Percentiles rank a stretch among this genome's conserved stretches.
Conservation (phyloP, 2,113 vertebrate genomes). For the Ceratotherium simum region DNA sequence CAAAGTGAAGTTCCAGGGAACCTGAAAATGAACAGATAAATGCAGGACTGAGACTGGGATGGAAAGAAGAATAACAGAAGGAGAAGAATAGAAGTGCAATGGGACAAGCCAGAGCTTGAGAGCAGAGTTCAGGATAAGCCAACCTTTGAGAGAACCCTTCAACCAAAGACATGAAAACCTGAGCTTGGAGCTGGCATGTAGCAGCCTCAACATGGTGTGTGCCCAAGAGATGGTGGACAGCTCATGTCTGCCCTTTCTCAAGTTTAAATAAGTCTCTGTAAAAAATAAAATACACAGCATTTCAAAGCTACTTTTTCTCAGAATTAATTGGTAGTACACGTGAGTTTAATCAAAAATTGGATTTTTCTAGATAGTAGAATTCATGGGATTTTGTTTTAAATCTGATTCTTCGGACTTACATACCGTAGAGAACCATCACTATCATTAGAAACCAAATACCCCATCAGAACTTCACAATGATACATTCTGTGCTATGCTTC, state of each 20-base stretch:
- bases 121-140: not conserved
- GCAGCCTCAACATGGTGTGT: fast-evolving
- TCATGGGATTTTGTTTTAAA: not conserved
- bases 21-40: not conserved
- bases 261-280: not conserved
- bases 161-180: not conserved
- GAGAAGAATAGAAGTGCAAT: not conserved
- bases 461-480: not conserved
- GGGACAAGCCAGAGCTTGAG: not conserved
- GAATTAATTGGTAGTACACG: not conserved
- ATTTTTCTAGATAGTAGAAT: not conserved
- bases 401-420: not conserved
- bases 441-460: not conserved
- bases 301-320: not conserved
- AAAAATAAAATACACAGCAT: not conserved
- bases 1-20: not conserved
- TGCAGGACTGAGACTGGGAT: not conserved
- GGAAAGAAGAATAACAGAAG: not conserved
- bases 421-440: not conserved
- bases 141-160: not conserved
- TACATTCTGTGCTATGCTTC: not conserved
- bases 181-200: not conserved
- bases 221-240: not conserved
- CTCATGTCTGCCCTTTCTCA: not conserved
- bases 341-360: not conserved